A percentile compares a stretch with the other conserved stretches of the same genome.
These are phyloP conservation scores for Drosophila nr. perissopoda DNA, from an alignment of 2,888 invertebrate species.

Conservation along the genomic window DNA sequence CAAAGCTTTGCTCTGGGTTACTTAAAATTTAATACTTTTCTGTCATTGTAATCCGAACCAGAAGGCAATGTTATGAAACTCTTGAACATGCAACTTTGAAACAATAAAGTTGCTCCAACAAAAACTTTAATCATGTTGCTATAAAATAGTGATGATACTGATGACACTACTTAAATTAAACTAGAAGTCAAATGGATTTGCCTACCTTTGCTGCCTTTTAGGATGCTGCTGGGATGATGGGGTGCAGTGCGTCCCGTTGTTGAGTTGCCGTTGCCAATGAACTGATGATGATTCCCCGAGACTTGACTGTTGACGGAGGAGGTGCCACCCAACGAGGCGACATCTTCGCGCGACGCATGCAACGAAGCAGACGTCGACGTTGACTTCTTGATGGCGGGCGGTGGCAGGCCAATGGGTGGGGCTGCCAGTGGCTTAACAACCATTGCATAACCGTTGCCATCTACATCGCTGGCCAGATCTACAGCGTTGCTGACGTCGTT, in stretches of 20 bases:
- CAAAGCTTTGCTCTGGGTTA: neutral
- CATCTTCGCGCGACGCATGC: conserved; percentile 82
- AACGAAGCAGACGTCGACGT: conserved; percentile 57
- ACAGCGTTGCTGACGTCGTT: conserved; percentile 47
- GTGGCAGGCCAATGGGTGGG: conserved; percentile 56
- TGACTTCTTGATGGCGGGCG: conserved; percentile 65
- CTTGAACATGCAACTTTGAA: neutral
- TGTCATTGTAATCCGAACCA: neutral
- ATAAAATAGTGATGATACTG: neutral
- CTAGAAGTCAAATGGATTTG: neutral
- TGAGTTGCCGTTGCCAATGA: conserved; percentile 44
- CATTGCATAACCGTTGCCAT: conserved; percentile 53
- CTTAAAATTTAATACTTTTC: neutral
- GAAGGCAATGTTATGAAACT: neutral
- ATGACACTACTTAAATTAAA: too few relatives aligned
- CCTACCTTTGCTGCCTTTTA: conserved; percentile 82
- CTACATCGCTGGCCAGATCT: conserved; percentile 42
- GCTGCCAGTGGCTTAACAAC: conserved; percentile 29
- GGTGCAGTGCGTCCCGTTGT: conserved; percentile 39
- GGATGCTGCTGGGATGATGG: conserved; percentile 69
- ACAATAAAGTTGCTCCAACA: neutral
- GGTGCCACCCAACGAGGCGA: conserved; percentile 80
- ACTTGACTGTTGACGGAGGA: conserved; percentile 83
- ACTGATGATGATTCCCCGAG: conserved; percentile 58
- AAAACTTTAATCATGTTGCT: neutral